Evolutionary conservation across 2,113 vertebrate genomes (phyloP), one percentile per base, ranked within the genome.

Genomic region (Prinia subflava): DNA sequence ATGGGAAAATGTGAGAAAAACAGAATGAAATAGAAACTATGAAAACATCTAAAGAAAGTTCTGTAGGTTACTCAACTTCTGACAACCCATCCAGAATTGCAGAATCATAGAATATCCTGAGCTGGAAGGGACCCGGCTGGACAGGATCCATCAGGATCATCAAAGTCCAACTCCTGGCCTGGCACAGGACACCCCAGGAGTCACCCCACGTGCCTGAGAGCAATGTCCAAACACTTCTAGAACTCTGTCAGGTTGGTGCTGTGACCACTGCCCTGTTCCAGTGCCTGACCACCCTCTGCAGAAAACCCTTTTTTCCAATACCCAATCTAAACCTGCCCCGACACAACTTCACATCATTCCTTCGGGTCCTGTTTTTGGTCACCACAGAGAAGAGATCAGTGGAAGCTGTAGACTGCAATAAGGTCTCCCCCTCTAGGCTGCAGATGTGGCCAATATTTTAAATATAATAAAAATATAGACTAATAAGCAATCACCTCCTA

Each of bases 231-330:
- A 49, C 3, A 1, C 10, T 33, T 31, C 2, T 2, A 1, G 18
- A 83, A 8, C 12, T 55, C 41, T 49, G 30, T 13, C 53, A 69
- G 47, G 53, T 2, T 76, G 30, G 23, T 19, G 30, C 30, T 69
- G 63, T 35, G 47, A 31, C 10, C 21, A 9, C 18, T 49, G 0
- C 35, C 14, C 31, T 49, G 41, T 35, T 55, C 46, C 21, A 76
- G 21, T 9, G 41, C 8, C 10, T 20, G 24, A 3, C 0, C 28
- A 28, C 10, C 4, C 10, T 49, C 22, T 25, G 18, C 4, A 1
- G 5, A 24, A 77, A 12, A 63, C 4, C 0, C 6, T 15, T 60
- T 41, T 35, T 63, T 7, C 47, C 37, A 16, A 69, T 14, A 28
- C 1, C 31, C 22, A 49, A 42, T 8, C 10, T 41, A 19, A 90